These are phyloP conservation scores for Eudemis profundana DNA, from an alignment of 2,888 invertebrate genomes.

Conservation along the genomic window DNA sequence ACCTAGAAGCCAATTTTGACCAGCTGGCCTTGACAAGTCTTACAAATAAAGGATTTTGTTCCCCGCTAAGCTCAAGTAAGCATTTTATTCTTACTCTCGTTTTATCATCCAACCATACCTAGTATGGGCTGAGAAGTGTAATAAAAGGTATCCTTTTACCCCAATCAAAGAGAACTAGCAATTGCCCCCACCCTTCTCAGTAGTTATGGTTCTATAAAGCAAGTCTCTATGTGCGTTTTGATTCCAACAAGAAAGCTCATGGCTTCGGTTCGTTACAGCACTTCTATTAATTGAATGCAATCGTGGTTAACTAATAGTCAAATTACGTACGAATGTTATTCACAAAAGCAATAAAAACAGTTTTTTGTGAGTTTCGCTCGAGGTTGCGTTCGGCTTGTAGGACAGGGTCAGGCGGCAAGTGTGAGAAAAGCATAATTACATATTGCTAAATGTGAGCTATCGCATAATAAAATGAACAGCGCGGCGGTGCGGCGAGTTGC, in stretches of 20 bases:
- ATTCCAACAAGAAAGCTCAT: neutral
- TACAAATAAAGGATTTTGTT: too few species aligned
- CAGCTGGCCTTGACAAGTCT: too few species aligned
- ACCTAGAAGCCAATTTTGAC: too few species aligned
- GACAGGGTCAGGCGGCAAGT: conserved; percentile 36
- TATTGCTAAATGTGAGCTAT: conserved; percentile 38
- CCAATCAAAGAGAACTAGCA: too few species aligned
- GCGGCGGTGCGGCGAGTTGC: neutral
- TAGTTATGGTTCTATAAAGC: too few species aligned
- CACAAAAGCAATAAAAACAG: conserved; percentile 14
- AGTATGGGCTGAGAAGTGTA: too few species aligned
- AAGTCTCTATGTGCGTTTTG: neutral
- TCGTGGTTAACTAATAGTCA: conserved; percentile 6
- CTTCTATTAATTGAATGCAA: conserved; percentile 13
- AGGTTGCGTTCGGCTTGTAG: conserved; percentile 25
- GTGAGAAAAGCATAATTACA: conserved; percentile 41
- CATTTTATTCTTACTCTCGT: too few species aligned
- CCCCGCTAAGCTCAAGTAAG: too few species aligned
- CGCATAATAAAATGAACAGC: conserved; percentile 26
- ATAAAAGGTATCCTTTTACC: too few species aligned
- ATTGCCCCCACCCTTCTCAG: too few species aligned
- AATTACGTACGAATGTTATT: conserved; percentile 9
- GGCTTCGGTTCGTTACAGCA: neutral
- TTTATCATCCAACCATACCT: too few species aligned
- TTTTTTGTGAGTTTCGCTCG: conserved; percentile 29